Evolutionary conservation across 2,888 invertebrate genomes (phyloP).

Genomic region (Cheilosia variabilis): DNA sequence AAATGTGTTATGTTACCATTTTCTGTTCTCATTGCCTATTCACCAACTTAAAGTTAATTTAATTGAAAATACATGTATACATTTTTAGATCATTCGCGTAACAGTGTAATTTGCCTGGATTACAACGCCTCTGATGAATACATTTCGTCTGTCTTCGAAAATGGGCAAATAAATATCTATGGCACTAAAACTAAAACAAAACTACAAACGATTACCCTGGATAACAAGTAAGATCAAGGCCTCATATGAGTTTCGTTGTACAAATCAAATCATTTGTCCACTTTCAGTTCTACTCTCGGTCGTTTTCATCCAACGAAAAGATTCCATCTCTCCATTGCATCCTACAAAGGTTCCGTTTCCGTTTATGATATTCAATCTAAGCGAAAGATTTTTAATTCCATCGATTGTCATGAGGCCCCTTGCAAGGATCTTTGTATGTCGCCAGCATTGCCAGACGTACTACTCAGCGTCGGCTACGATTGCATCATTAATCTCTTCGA

Average conservation of each 20-base stretch:
- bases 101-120: constrained; percentile 81
- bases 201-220: constrained; percentile 80
- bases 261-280: neutral
- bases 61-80: neutral
- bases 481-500: constrained; percentile 82
- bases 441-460: constrained; percentile 78
- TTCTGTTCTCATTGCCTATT: too few species aligned
- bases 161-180: constrained; percentile 81
- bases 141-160: constrained; percentile 82
- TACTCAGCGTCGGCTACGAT: constrained; percentile 83
- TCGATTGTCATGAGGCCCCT: constrained; percentile 81
- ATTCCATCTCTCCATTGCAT: constrained; percentile 81
- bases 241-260: neutral
- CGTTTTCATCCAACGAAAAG: constrained; percentile 83
- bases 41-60: neutral
- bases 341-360: constrained; percentile 81
- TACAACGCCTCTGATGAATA: constrained; percentile 82
- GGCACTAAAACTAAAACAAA: constrained; percentile 82
- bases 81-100: constrained; percentile 78
- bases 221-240: constrained; percentile 79
- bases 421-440: constrained; percentile 82
- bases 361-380: constrained; percentile 81
- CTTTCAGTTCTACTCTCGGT: constrained; percentile 80
- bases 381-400: constrained; percentile 78
- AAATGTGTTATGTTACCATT: too few species aligned